phyloP scores from a whole-genome alignment of 2,888 invertebrate species.

The Harpalus rubripes region DNA sequence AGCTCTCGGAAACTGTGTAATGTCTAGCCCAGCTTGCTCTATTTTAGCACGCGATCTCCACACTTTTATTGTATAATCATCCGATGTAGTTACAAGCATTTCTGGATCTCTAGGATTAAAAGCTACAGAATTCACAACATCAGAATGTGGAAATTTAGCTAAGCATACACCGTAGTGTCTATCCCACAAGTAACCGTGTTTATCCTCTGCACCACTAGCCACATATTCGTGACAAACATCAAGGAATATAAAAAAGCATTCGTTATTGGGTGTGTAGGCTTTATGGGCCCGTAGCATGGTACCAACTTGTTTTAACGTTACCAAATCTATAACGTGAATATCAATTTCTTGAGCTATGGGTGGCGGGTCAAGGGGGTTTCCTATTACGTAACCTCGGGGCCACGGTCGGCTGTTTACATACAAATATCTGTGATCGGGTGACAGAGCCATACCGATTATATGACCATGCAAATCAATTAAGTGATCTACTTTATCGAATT shows the following conservation, averaged over 20 bases:
- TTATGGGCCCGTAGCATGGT: constrained; percentile 89
- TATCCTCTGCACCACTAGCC: constrained; percentile 92
- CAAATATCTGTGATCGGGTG: constrained; percentile 89
- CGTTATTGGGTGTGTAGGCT: constrained; percentile 90
- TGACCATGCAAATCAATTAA: constrained; percentile 91
- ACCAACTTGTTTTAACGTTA: constrained; percentile 86
- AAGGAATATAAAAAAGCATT: constrained; percentile 92
- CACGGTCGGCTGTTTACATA: constrained; percentile 92
- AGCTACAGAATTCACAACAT: constrained; percentile 92
- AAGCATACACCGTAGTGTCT: constrained; percentile 89
- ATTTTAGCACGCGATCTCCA: constrained; percentile 79
- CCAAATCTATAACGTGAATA: constrained; percentile 91
- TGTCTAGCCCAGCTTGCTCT: constrained; percentile 76
- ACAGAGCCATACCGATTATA: constrained; percentile 92
- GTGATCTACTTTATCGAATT: constrained; percentile 88
- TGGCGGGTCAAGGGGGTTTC: constrained; percentile 88
- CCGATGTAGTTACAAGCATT: constrained; percentile 90
- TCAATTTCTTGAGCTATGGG: constrained; percentile 93
- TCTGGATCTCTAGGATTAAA: constrained; percentile 90
- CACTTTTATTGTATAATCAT: constrained; percentile 88
- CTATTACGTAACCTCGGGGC: constrained; percentile 87
- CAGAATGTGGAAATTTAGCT: constrained; percentile 86
- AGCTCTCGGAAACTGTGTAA: constrained; percentile 76
- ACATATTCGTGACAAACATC: constrained; percentile 91
- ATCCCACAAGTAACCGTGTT: constrained; percentile 91